These are phyloP conservation scores for Enteromius anoplus DNA, from an alignment of 2,797 vertebrate species.

Conservation along the genomic window DNA sequence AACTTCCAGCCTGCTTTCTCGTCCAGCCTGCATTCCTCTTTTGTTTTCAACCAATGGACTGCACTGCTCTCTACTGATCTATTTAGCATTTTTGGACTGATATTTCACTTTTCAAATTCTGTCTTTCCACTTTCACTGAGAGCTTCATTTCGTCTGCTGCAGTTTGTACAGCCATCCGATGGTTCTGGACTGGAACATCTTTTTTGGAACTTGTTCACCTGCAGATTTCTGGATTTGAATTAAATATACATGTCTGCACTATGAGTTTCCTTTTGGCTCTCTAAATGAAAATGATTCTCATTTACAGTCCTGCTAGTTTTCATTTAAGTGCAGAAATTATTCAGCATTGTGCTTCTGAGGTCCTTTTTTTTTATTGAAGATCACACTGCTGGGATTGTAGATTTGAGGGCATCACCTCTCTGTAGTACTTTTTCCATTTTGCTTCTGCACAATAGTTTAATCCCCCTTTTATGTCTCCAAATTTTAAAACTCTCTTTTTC, in stretches of 20 bases:
- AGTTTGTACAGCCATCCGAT: background rate
- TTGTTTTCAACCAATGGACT: constrained; percentile 35
- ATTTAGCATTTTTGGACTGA: background rate
- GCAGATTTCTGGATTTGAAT: constrained; percentile 1
- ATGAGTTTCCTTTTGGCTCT: background rate
- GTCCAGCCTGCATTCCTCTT: constrained; percentile 41
- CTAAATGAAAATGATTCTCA: background rate
- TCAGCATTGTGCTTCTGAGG: background rate
- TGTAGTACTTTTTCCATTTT: constrained; percentile 63
- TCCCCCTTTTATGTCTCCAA: constrained; percentile 66
- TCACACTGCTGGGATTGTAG: constrained; percentile 45
- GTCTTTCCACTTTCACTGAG: background rate
- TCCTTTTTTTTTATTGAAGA: constrained; percentile 36
- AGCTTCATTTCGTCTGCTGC: background rate
- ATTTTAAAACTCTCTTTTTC: constrained; percentile 62
- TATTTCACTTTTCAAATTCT: background rate
- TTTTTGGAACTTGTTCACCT: constrained; percentile 3
- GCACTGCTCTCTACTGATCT: constrained; percentile 44
- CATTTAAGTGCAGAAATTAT: constrained; percentile 43
- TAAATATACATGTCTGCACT: background rate
- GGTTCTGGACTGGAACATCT: background rate
- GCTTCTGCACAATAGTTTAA: constrained; percentile 68
- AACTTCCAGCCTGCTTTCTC: constrained; percentile 5
- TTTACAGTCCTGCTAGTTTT: constrained; percentile 49
- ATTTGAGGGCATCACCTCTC: constrained; percentile 64